A percentile compares a stretch with the other conserved stretches of the same genome.
phyloP scores from a whole-genome alignment of 2,113 vertebrate genomes.

The Arenaria interpres region DNA sequence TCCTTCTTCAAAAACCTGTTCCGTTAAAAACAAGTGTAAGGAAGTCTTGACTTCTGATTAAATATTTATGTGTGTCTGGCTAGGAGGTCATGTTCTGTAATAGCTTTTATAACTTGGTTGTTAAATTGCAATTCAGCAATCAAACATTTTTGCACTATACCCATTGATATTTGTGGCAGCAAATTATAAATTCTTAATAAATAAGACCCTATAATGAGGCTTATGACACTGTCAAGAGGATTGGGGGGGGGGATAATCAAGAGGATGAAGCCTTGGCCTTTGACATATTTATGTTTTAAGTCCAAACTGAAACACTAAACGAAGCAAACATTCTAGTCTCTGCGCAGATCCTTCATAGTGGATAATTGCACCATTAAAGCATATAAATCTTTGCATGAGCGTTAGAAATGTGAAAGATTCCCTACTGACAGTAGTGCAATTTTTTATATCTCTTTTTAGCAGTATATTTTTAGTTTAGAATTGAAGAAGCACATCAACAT shows the following conservation, averaged over 20 bases:
- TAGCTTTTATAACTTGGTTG: constrained; percentile 42
- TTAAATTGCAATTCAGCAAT: constrained; percentile 50
- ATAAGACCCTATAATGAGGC: neutral
- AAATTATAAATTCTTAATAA: constrained; percentile 39
- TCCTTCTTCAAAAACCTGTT: neutral
- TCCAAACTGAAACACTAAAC: neutral
- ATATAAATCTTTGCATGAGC: neutral
- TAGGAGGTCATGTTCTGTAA: constrained; percentile 15
- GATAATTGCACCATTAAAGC: neutral
- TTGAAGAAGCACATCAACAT: neutral
- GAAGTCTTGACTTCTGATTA: constrained; percentile 43
- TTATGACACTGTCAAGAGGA: neutral
- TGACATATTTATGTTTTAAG: neutral
- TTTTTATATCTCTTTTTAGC: neutral
- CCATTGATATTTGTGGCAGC: neutral
- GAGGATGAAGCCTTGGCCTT: neutral
- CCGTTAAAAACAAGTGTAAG: neutral
- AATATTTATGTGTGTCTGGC: constrained; percentile 44
- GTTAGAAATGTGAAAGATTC: neutral
- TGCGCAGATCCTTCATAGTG: neutral
- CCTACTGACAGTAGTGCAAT: neutral
- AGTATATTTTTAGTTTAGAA: constrained; percentile 4
- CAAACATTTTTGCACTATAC: constrained; percentile 7
- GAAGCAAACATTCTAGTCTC: neutral
- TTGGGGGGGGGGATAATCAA: no score